phyloP scores from a whole-genome alignment of 2,888 invertebrate species.

The Acanthococcus lagerstroemiae region DNA sequence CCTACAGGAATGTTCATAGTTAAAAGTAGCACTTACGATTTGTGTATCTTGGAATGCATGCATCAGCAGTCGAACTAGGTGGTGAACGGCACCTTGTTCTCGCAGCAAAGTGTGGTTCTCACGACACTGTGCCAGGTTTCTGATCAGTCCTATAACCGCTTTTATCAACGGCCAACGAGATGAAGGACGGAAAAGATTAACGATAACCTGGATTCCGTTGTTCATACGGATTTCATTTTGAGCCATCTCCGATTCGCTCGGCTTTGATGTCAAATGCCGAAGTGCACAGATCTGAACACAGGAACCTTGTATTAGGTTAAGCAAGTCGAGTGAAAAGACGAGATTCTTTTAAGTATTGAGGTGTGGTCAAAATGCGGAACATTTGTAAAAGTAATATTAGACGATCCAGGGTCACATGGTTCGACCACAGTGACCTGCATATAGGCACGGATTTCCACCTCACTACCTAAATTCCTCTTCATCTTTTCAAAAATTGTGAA shows the following conservation, averaged over 20 bases:
- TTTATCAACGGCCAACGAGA: constrained; percentile 97
- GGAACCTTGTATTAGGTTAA: no score
- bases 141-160: constrained; percentile 92
- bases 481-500: no score
- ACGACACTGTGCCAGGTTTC: constrained; percentile 90
- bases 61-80: constrained; percentile 83
- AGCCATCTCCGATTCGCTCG: constrained; percentile 91
- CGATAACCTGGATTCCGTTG: constrained; percentile 82
- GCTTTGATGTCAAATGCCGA: constrained; percentile 92
- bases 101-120: constrained; percentile 90
- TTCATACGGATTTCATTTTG: constrained; percentile 91
- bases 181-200: constrained; percentile 89
- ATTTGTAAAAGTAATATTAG: no score
- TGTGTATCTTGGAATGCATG: constrained; percentile 91
- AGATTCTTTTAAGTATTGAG: no score
- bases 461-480: no score
- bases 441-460: no score
- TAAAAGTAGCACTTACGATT: constrained; percentile 53
- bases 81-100: constrained; percentile 88
- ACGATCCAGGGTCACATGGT: no score
- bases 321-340: no score
- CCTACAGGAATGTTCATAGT: background rate
- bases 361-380: no score
- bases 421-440: no score
- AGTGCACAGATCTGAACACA: constrained; percentile 65